A percentile compares a stretch with the other conserved stretches of the same genome.
Conservation (phyloP, 2,888 invertebrate genomes). For the Aleiodes leptofemur region DNA sequence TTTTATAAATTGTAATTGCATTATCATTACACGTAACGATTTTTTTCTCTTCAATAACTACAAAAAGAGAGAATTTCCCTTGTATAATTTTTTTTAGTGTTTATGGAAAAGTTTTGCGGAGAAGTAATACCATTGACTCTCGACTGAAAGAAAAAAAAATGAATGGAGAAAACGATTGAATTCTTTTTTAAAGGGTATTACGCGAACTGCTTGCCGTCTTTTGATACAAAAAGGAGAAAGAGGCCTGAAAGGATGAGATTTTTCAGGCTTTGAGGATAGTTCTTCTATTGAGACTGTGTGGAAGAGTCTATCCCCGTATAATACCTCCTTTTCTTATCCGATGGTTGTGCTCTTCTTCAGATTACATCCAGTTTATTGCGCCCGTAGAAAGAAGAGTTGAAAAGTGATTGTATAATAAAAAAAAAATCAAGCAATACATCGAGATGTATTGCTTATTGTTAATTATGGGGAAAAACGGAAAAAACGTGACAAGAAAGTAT, state of each 20-base stretch:
- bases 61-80: no score
- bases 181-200: conserved; percentile 31
- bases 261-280: conserved; percentile 54
- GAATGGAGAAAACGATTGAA: conserved; percentile 2
- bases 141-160: neutral
- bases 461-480: neutral
- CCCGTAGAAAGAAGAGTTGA: conserved; percentile 11
- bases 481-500: neutral
- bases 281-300: neutral
- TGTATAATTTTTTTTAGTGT: no score
- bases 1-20: no score
- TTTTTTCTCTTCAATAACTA: no score
- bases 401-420: conserved; percentile 5
- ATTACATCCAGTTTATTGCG: conserved; percentile 39
- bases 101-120: no score
- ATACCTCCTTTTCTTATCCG: conserved; percentile 25
- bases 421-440: conserved; percentile 21
- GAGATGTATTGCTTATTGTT: neutral
- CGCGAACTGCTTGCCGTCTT: conserved; percentile 41
- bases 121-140: neutral
- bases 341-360: conserved; percentile 3
- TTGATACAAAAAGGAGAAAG: conserved; percentile 25
- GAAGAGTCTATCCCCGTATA: conserved; percentile 21
- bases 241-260: conserved; percentile 60
- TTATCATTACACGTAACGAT: no score